phyloP scores from a whole-genome alignment of 35 echinoderm and acorn worm species.

The Patiria miniata region DNA sequence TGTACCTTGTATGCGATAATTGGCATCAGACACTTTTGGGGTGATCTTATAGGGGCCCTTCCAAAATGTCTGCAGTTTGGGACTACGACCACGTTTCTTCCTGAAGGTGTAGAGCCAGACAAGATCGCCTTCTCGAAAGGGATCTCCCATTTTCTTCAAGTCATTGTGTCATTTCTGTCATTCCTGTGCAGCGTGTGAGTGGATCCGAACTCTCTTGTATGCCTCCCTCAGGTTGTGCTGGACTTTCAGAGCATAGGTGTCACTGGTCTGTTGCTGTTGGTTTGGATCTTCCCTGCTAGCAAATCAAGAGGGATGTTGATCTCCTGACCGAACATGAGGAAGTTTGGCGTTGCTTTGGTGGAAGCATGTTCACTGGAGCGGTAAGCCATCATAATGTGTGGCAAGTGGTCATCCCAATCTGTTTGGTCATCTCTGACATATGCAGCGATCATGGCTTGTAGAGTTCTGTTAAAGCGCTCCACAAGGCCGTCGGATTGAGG shows the following conservation, averaged over 20 bases:
- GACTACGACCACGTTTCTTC: neutral
- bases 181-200: neutral
- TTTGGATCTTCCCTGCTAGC: neutral
- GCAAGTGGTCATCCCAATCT: slow-evolving; percentile 52
- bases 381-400: slow-evolving; percentile 42
- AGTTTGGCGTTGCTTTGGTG: slow-evolving; percentile 45
- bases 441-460: slow-evolving; percentile 38
- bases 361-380: slow-evolving; percentile 39
- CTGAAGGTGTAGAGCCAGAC: neutral
- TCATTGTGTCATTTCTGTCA: neutral
- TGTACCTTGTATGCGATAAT: neutral
- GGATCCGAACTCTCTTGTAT: neutral
- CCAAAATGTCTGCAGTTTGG: neutral
- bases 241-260: neutral
- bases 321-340: slow-evolving; percentile 63
- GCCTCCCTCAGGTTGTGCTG: neutral
- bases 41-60: neutral
- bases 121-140: neutral
- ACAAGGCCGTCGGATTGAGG: slow-evolving; percentile 51
- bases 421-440: slow-evolving; percentile 23
- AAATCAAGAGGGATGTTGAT: slow-evolving; percentile 39
- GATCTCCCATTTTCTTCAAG: neutral
- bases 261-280: neutral
- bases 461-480: slow-evolving; percentile 41
- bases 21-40: neutral